A percentile compares a stretch with the other conserved stretches of the same genome.
These are phyloP conservation scores for Papilio polyxenes DNA, from an alignment of 1,140 invertebrate genomes.

Conservation along the genomic window DNA sequence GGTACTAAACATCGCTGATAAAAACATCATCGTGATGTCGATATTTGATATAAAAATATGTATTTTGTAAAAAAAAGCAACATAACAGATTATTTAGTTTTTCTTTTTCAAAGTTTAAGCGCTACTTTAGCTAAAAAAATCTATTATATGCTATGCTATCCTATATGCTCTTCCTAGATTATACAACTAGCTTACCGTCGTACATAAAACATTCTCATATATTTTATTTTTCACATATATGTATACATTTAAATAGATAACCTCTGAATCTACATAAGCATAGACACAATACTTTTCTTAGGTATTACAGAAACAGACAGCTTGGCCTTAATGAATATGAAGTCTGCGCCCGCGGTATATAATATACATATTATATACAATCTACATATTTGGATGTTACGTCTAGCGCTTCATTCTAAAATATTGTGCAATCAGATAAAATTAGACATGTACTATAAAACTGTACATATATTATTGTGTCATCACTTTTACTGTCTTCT, in stretches of 20 bases:
- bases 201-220: constrained; percentile 5
- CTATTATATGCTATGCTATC: background rate
- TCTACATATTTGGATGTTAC: background rate
- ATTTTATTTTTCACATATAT: background rate
- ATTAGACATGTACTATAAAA: background rate
- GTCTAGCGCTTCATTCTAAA: background rate
- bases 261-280: background rate
- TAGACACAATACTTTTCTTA: background rate
- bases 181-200: background rate
- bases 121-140: background rate
- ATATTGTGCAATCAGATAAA: constrained; percentile 6
- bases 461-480: too few relatives aligned
- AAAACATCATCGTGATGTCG: background rate
- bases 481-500: too few relatives aligned
- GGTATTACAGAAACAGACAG: background rate
- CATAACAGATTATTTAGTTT: too few relatives aligned
- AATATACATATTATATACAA: background rate
- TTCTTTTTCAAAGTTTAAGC: background rate
- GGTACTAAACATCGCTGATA: background rate
- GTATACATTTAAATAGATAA: constrained; percentile 14
- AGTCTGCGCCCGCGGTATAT: background rate
- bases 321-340: constrained; percentile 12
- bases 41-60: background rate
- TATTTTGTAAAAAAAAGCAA: too few relatives aligned
- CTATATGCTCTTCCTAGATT: background rate